phyloP scores from a whole-genome alignment of 2,797 vertebrate genomes.

The Halcyon badia region DNA sequence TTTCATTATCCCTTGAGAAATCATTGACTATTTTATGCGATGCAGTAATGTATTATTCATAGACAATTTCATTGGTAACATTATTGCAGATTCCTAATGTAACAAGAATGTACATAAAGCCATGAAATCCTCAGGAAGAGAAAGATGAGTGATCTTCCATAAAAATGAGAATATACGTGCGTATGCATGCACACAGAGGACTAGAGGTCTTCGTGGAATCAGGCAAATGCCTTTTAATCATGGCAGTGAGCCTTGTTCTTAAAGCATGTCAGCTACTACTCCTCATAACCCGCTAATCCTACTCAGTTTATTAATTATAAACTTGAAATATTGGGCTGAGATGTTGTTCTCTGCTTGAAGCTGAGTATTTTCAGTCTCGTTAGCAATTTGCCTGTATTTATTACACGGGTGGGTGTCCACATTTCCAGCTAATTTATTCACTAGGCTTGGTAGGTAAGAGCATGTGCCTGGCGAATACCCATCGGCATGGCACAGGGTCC shows the following conservation, averaged over 20 bases:
- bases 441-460: rapidly evolving
- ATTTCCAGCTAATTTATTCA: background rate
- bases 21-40: background rate
- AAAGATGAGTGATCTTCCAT: background rate
- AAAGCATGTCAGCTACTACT: background rate
- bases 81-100: constrained; percentile 15
- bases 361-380: background rate
- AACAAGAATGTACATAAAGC: constrained; percentile 9
- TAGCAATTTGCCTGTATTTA: background rate
- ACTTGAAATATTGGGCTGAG: background rate
- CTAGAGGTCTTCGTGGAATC: background rate
- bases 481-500: rapidly evolving
- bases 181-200: background rate
- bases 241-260: background rate
- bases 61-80: constrained; percentile 35
- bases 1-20: constrained; percentile 57
- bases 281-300: background rate
- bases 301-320: background rate
- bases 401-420: rapidly evolving
- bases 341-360: background rate
- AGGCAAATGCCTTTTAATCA: background rate
- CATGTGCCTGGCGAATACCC: background rate
- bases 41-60: constrained; percentile 63
- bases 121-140: constrained; percentile 3
- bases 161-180: background rate